Percentiles rank a stretch among this genome's conserved stretches.
phyloP scores from a whole-genome alignment of 2,113 vertebrate species.

The Lophura nycthemera region DNA sequence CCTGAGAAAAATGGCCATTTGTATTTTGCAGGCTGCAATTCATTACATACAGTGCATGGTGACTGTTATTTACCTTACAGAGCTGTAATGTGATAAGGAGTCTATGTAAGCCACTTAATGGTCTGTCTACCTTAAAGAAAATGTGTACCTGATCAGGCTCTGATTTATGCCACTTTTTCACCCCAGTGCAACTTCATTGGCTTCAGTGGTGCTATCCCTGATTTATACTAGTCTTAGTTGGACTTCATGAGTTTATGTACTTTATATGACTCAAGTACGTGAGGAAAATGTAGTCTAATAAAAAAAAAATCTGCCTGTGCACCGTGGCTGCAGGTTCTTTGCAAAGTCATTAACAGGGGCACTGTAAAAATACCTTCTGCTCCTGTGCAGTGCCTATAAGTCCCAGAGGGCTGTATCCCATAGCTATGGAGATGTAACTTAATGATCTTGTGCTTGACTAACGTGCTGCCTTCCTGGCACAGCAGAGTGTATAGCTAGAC shows the following conservation, averaged over 20 bases:
- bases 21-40: slow-evolving; percentile 45
- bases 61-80: slow-evolving; percentile 70
- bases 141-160: slow-evolving; percentile 59
- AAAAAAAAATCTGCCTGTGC: slow-evolving; percentile 55
- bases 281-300: slow-evolving; percentile 53
- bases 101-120: slow-evolving; percentile 66
- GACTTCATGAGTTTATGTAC: slow-evolving; percentile 59
- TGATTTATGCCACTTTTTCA: slow-evolving; percentile 65
- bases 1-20: slow-evolving; percentile 66
- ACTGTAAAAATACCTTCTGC: background rate
- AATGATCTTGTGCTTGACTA: background rate
- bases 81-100: slow-evolving; percentile 65
- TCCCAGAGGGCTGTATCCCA: slow-evolving; percentile 18
- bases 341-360: slow-evolving; percentile 2
- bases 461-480: background rate
- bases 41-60: slow-evolving; percentile 43
- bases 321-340: background rate
- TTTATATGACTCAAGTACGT: slow-evolving; percentile 34
- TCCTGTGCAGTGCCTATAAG: slow-evolving; percentile 9
- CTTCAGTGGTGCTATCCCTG: slow-evolving; percentile 23
- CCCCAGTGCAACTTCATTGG: slow-evolving; percentile 19
- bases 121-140: slow-evolving; percentile 68
- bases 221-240: slow-evolving; percentile 51
- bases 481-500: background rate
- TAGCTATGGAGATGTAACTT: background rate